These are phyloP conservation scores for Cariama cristata DNA, from an alignment of 2,113 vertebrate species.

Conservation along the genomic window DNA sequence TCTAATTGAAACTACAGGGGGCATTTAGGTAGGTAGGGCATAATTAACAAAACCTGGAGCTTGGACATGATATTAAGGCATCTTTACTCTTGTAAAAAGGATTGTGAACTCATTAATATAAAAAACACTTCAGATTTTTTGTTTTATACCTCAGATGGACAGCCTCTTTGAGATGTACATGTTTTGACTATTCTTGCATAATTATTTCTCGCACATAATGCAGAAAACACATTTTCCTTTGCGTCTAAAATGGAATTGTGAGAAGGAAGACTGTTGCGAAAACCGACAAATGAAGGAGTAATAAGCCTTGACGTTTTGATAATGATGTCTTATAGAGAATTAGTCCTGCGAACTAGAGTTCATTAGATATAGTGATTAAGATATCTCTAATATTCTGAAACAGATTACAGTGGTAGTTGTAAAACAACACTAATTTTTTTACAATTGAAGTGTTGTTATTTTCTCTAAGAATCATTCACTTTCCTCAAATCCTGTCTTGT, in stretches of 20 bases:
- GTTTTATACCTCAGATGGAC: not conserved
- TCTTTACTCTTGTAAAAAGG: not conserved
- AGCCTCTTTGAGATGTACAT: rapidly evolving
- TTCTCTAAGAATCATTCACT: not conserved
- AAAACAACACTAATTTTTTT: not conserved
- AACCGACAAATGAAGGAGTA: not conserved
- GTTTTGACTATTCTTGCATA: not conserved
- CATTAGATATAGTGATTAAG: not conserved
- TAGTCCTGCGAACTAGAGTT: not conserved
- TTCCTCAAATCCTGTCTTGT: not conserved
- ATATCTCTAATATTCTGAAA: not conserved
- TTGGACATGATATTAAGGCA: slow-evolving; percentile 34
- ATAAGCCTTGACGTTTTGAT: slow-evolving; percentile 9
- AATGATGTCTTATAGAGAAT: not conserved
- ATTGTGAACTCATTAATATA: not conserved
- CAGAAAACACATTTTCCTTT: not conserved
- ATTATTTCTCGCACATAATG: rapidly evolving
- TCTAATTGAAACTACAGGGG: slow-evolving; percentile 65
- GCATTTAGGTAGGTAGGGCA: slow-evolving; percentile 46
- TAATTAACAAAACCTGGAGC: slow-evolving; percentile 59
- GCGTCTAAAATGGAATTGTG: not conserved
- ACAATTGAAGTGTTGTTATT: not conserved
- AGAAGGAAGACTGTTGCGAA: not conserved
- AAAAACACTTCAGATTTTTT: not conserved
- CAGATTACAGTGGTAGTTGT: not conserved